These are phyloP conservation scores for Orchesella cincta DNA, from an alignment of 1,140 invertebrate genomes.

Conservation along the genomic window DNA sequence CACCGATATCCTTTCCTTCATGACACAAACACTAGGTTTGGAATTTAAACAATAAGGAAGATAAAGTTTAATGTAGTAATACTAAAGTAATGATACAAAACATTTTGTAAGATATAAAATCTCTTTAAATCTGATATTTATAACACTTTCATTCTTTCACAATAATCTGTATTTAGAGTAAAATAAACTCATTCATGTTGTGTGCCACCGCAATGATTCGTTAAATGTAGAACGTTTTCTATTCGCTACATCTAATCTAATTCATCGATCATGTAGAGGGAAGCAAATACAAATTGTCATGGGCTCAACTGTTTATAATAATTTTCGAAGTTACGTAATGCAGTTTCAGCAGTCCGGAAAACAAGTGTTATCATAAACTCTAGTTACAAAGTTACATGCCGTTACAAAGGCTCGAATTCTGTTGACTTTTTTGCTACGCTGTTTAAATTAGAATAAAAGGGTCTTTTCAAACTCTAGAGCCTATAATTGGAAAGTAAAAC, in stretches of 20 bases:
- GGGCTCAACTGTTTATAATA: too few relatives aligned
- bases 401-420: not conserved
- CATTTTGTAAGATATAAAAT: not conserved
- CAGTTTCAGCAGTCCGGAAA: too few relatives aligned
- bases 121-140: not conserved
- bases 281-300: too few relatives aligned
- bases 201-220: not conserved
- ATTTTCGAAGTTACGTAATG: too few relatives aligned
- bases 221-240: not conserved
- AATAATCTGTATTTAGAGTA: not conserved
- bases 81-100: not conserved
- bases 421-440: not conserved
- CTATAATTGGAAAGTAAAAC: not conserved
- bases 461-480: not conserved
- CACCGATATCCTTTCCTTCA: conserved; percentile 83
- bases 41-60: conserved; percentile 60
- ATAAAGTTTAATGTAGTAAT: not conserved
- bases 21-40: conserved; percentile 73
- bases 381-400: too few relatives aligned
- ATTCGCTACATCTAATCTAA: too few relatives aligned
- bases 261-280: too few relatives aligned
- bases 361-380: too few relatives aligned
- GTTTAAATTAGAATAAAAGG: not conserved
- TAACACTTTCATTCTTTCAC: not conserved
- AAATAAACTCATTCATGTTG: not conserved